Evolutionary conservation across 2,888 invertebrate genomes (phyloP), one percentile per base, ranked within the genome.

Genomic region (Steinernema scapterisci): DNA sequence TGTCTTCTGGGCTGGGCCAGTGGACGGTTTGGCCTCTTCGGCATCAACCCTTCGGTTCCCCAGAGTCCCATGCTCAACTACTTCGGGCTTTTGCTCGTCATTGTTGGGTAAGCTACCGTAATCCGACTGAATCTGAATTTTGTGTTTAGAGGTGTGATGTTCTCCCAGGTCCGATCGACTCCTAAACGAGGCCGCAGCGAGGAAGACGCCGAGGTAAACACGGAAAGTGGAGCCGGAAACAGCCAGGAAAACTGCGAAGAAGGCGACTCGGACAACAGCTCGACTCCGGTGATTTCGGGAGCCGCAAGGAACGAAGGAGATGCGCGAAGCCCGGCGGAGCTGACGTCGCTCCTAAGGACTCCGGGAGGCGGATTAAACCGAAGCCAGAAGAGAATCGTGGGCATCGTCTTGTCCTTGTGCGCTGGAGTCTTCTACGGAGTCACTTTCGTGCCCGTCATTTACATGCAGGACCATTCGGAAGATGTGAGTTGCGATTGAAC

Each of bases 391-490:
- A 27, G 48, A 1, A 44, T 76, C 85, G 90, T 89, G 19, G 90
- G 89, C 23, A 80, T 88, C 56, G 63, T 81, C 0, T 78, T 89
- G 73, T 88, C 89, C 1, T 73, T 89, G 0, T 56, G 88, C 31
- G 89, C 89, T 70, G 90, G 90, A 6, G 70, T 88, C 5, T 82
- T 89, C 71, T 90, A 89, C 82, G 90, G 90, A 27, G 81, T 89
- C 56, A 88, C 87, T 51, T 90, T 90, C 83, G 87, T 87, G 25
- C 90, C 90, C 7, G 88, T 89, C 25, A 88, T 88, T 48, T 88
- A 89, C 81, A 86, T 89, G 56, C 88, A 89, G 77, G 88, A 89
- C 74, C 85, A 88, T 51, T 83, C 87, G 48, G 48, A 79, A 75
- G 51, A 86, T 78, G 85, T 88, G 80, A 87, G 88, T 87, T 76